These are phyloP conservation scores for Cyprinus carpio DNA, from an alignment of 2,113 vertebrate genomes.

Conservation along the genomic window DNA sequence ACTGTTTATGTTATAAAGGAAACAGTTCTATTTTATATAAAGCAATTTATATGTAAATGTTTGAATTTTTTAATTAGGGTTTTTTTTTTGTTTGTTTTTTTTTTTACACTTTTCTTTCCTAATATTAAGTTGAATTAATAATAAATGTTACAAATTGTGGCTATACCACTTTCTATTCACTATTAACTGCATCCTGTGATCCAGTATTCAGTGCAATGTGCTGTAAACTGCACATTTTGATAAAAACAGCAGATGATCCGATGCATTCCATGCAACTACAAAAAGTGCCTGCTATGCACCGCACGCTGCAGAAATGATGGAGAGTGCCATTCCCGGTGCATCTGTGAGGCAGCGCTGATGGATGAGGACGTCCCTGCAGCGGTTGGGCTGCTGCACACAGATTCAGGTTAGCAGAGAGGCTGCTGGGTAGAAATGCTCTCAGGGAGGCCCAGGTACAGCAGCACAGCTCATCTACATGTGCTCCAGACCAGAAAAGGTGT, in stretches of 20 bases:
- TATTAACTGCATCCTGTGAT: not conserved
- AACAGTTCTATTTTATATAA: not conserved
- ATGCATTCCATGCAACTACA: not conserved
- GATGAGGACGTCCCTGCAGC: not conserved
- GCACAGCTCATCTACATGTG: not conserved
- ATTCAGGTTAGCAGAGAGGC: not conserved
- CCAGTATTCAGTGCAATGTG: not conserved
- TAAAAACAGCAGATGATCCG: not conserved
- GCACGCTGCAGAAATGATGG: not conserved
- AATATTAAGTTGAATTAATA: not conserved
- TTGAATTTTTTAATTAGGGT: no score
- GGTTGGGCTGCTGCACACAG: not conserved
- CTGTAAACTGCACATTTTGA: not conserved
- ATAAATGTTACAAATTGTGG: not conserved
- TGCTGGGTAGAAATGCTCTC: not conserved
- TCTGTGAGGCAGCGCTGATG: not conserved
- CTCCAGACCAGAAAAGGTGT: not conserved
- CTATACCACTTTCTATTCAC: not conserved
- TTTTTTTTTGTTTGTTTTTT: no score
- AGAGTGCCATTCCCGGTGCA: not conserved
- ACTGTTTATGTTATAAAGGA: not conserved
- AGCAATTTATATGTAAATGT: no score
- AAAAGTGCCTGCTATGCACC: not conserved
- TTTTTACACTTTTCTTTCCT: no score
- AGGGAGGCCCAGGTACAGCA: not conserved